phyloP scores from a whole-genome alignment of 2,113 vertebrate genomes.

The Pandion haliaetus region DNA sequence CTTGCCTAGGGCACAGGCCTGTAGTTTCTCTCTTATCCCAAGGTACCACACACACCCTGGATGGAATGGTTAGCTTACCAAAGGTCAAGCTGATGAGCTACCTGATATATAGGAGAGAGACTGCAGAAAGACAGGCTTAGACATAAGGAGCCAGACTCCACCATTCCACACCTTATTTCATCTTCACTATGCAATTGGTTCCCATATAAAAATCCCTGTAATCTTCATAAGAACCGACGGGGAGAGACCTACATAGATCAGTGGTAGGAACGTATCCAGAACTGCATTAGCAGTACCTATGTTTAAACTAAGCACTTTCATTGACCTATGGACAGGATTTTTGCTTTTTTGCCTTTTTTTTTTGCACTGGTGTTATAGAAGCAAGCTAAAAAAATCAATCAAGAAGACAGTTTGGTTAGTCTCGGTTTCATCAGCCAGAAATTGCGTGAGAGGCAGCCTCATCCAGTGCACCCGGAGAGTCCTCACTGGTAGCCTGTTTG shows the following conservation, averaged over 20 bases:
- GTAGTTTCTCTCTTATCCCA: neutral
- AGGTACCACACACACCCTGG: neutral
- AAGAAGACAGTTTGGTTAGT: neutral
- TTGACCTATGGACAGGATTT: neutral
- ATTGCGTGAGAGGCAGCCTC: neutral
- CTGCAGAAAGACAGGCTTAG: neutral
- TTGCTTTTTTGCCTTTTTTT: neutral
- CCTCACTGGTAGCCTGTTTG: neutral
- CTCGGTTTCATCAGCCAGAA: neutral
- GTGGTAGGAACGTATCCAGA: neutral
- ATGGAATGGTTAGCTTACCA: neutral
- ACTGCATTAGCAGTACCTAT: neutral
- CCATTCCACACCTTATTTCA: neutral
- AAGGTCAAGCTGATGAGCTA: neutral
- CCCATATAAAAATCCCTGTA: neutral
- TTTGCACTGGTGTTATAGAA: neutral
- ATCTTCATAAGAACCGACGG: rapidly evolving
- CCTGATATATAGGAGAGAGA: neutral
- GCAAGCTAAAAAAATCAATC: neutral
- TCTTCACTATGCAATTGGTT: neutral
- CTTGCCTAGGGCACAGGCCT: neutral
- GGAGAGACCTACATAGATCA: neutral
- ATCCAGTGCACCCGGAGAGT: neutral
- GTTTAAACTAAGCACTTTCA: neutral
- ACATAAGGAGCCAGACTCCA: neutral